Evolutionary conservation across 1,140 invertebrate species (phyloP), one percentile per base, ranked within the genome.

Genomic region (Paracyclopina nana): DNA sequence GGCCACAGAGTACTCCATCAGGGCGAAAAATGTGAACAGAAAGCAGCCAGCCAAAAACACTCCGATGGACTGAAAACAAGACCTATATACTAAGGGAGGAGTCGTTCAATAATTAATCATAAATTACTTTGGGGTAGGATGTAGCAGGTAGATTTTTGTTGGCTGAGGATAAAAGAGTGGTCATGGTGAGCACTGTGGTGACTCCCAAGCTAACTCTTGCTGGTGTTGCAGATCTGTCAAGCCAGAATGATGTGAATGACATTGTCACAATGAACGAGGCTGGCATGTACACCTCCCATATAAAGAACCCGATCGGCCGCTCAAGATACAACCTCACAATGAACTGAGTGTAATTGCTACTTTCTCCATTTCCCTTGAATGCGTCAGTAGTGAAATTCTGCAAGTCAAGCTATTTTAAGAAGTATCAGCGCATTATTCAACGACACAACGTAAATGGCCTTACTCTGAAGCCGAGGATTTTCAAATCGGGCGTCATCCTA

Each of bases 211-310:
- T 30, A 2, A 48, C 46, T 20, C 83, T 67, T 63, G 86, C 83
- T 0, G 82, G 77, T 0, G 87, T 92, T 0, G 88, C 87, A 66
- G 92, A 87, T 24, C 86, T 72, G 66, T 92, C 85, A 25, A 92
- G 87, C 85, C 86, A 95, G 63, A 95, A 94, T 0, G 84, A 87
- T 0, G 95, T 86, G 85, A 86, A 96, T 0, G 85, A 91, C 0
- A 95, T 67, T 1, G 91, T 81, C 0, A 94, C 88, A 51, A 94
- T 86, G 38, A 95, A 70, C 42, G 87, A 84, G 60, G 87, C 92
- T 0, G 90, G 90, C 22, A 91, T 75, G 64, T 92, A 92, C 12
- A 90, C 84, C 67, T 87, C 81, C 54, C 87, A 82, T 1, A 94
- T 69, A 65, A 90, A 94, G 62, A 90, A 91, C 41, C 86, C 87